phyloP scores from a whole-genome alignment of 2,888 invertebrate species.

The Tromatobia lineatoria region DNA sequence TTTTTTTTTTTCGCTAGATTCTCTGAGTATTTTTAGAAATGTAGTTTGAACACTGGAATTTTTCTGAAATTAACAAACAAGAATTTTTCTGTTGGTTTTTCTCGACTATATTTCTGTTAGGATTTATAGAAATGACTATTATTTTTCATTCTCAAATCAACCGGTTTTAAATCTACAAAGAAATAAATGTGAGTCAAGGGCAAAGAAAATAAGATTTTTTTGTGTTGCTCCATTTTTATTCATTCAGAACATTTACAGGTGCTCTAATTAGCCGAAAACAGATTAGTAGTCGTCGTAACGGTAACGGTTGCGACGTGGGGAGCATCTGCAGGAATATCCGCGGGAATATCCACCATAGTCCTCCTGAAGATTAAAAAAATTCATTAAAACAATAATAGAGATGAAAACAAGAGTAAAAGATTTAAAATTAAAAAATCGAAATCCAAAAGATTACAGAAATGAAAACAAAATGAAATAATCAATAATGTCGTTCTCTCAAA shows the following conservation, averaged over 20 bases:
- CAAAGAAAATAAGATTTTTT: not conserved
- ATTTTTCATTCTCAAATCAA: not conserved
- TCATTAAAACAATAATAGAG: too few species aligned
- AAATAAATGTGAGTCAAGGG: not conserved
- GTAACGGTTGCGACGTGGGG: conserved; percentile 8
- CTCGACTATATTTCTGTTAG: too few species aligned
- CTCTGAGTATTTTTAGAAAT: too few species aligned
- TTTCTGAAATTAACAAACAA: too few species aligned
- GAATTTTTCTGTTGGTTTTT: too few species aligned
- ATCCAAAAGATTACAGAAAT: not conserved
- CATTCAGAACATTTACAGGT: not conserved
- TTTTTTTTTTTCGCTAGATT: too few species aligned
- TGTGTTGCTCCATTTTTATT: not conserved
- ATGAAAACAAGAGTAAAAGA: not conserved
- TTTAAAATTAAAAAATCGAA: not conserved
- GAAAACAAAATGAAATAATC: not conserved
- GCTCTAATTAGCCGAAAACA: not conserved
- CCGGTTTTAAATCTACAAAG: not conserved
- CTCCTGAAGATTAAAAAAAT: not conserved
- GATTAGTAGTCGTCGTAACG: conserved; percentile 21
- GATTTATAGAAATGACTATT: too few species aligned
- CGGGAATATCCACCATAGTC: not conserved
- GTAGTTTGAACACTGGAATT: too few species aligned
- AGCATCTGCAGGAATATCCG: conserved; percentile 16
- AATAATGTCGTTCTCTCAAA: too few species aligned